Conservation (phyloP, 1,140 invertebrate genomes). For the Chymomyza costata region DNA sequence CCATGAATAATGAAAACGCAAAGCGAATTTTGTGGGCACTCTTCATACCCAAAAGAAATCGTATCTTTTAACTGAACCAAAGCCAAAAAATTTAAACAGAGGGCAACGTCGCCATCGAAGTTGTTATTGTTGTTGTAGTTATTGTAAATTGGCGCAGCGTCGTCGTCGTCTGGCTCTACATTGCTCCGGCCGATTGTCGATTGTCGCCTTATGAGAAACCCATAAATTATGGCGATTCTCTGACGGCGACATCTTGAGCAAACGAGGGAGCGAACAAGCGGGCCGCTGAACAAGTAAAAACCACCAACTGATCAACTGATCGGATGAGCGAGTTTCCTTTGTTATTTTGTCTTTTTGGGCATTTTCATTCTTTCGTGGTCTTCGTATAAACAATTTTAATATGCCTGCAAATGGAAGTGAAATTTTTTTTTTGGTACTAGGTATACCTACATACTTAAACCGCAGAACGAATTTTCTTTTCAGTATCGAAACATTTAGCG, state of each 20-base stretch:
- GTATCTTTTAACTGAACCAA: too few relatives aligned
- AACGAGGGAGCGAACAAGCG: constrained; percentile 35
- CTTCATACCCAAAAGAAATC: constrained; percentile 1
- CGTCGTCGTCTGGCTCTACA: too few relatives aligned
- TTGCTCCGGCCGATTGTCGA: constrained; percentile 22
- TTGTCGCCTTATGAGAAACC: constrained; percentile 61
- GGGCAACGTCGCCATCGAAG: too few relatives aligned
- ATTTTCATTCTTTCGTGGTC: constrained; percentile 19
- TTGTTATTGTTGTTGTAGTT: too few relatives aligned
- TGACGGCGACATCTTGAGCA: constrained; percentile 49
- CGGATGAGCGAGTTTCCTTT: constrained; percentile 32
- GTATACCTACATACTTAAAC: constrained; percentile 64
- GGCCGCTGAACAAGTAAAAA: constrained; percentile 28
- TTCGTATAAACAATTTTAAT: constrained; percentile 54
- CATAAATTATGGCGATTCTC: constrained; percentile 72
- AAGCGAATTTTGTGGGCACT: constrained; percentile 44
- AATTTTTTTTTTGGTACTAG: constrained; percentile 43
- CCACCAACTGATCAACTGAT: constrained; percentile 11
- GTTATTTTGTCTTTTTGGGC: constrained; percentile 17
- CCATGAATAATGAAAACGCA: constrained; percentile 70
- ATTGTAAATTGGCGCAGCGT: constrained; percentile 45
- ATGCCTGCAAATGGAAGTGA: constrained; percentile 52
- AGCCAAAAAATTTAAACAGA: too few relatives aligned
- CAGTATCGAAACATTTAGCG: constrained; percentile 5
- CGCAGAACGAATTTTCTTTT: constrained; percentile 63